Evolutionary conservation across 2,797 vertebrate genomes (phyloP).

Genomic region (Mormyrus proboscirostris): DNA sequence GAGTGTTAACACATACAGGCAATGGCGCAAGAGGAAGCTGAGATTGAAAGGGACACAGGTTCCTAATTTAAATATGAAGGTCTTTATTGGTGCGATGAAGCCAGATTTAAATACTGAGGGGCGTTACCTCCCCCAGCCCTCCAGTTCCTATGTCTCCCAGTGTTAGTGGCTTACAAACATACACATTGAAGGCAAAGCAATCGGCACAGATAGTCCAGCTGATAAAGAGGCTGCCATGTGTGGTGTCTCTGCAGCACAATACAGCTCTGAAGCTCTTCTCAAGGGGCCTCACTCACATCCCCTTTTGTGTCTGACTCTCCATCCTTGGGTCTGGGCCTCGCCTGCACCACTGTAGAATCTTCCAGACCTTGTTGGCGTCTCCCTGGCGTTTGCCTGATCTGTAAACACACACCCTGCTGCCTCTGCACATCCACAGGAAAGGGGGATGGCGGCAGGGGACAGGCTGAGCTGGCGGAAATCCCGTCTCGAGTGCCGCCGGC

Average conservation of each 20-base stretch:
- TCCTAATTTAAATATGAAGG: neutral
- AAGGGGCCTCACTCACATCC: neutral
- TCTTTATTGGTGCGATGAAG: neutral
- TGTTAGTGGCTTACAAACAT: neutral
- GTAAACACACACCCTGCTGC: neutral
- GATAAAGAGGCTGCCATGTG: neutral
- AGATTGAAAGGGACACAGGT: neutral
- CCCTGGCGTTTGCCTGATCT: slow-evolving; percentile 40
- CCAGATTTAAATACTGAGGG: neutral
- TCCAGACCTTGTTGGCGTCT: slow-evolving; percentile 28
- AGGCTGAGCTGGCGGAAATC: slow-evolving; percentile 30
- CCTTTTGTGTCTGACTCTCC: neutral
- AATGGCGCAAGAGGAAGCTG: too few relatives aligned
- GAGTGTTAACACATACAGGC: neutral
- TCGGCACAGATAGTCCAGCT: neutral
- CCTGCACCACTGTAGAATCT: neutral
- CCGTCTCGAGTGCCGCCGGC: slow-evolving; percentile 48
- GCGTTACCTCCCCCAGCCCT: neutral
- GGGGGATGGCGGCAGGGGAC: slow-evolving; percentile 37
- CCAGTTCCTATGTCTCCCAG: neutral
- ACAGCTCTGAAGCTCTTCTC: neutral
- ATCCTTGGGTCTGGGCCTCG: neutral
- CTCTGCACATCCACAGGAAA: slow-evolving; percentile 24
- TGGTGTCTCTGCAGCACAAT: neutral
- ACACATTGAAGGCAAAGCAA: neutral